phyloP scores from a whole-genome alignment of 2,888 invertebrate genomes.

The Ischnura elegans region DNA sequence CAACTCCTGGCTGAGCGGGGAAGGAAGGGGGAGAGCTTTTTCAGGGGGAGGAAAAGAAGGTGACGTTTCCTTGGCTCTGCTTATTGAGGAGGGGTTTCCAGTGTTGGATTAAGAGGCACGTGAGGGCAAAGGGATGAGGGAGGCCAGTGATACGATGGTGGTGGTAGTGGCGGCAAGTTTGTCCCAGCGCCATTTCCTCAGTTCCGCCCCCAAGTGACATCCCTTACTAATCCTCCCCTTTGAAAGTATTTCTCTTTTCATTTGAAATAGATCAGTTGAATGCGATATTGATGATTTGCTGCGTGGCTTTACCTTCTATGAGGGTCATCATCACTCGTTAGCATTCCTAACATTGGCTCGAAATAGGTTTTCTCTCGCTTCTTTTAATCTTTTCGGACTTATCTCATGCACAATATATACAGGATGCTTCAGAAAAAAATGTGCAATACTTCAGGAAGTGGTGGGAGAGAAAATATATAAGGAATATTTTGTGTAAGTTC shows the following conservation, averaged over 20 bases:
- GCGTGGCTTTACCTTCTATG: too few species aligned
- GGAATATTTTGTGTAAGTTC: too few species aligned
- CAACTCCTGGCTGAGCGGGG: neutral
- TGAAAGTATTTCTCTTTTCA: neutral
- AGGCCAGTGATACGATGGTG: neutral
- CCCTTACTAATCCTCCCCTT: neutral
- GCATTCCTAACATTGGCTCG: too few species aligned
- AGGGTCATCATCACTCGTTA: too few species aligned
- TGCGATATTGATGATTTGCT: too few species aligned
- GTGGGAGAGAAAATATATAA: too few species aligned
- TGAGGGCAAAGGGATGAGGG: slow-evolving; percentile 13
- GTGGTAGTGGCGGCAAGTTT: neutral
- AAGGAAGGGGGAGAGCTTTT: neutral
- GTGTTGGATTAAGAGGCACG: slow-evolving; percentile 12
- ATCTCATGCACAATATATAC: too few species aligned
- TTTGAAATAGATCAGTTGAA: neutral
- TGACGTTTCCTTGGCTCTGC: slow-evolving; percentile 16
- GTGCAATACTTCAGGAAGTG: too few species aligned
- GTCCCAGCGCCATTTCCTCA: neutral
- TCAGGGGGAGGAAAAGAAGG: neutral
- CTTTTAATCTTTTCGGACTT: too few species aligned
- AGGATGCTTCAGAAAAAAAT: too few species aligned
- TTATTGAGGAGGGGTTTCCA: neutral
- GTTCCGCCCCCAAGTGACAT: neutral
- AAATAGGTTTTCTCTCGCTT: too few species aligned